Conservation (phyloP, 2,797 vertebrate genomes). For the Scyliorhinus canicula region DNA sequence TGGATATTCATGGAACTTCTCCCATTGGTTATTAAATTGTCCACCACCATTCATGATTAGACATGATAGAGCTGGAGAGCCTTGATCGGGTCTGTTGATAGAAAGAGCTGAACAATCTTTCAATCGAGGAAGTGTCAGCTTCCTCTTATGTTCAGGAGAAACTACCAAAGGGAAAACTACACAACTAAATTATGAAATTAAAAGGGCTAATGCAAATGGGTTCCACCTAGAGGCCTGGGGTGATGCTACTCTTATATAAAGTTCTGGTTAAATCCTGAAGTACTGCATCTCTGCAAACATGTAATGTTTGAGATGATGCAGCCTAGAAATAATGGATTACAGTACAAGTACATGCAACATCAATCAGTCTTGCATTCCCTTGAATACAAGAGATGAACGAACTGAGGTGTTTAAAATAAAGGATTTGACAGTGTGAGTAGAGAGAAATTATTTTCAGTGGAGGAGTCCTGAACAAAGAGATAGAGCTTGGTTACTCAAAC, state of each 20-base stretch:
- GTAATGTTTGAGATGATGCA: no score
- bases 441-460: background rate
- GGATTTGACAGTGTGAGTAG: background rate
- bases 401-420: background rate
- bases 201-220: background rate
- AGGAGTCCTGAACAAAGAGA: background rate
- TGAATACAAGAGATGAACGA: background rate
- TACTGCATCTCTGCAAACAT: background rate
- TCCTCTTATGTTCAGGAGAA: background rate
- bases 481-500: background rate
- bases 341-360: background rate
- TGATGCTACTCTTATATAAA: background rate
- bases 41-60: background rate
- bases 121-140: no score
- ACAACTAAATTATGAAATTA: background rate
- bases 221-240: background rate
- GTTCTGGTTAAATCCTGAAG: background rate
- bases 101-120: no score
- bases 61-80: background rate
- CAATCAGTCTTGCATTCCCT: background rate
- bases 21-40: background rate
- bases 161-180: background rate
- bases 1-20: background rate
- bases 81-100: background rate
- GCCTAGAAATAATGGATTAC: background rate